Base-by-base conservation (phyloP, 1,140 invertebrate genomes). In the Diabrotica virgifera region DNA sequence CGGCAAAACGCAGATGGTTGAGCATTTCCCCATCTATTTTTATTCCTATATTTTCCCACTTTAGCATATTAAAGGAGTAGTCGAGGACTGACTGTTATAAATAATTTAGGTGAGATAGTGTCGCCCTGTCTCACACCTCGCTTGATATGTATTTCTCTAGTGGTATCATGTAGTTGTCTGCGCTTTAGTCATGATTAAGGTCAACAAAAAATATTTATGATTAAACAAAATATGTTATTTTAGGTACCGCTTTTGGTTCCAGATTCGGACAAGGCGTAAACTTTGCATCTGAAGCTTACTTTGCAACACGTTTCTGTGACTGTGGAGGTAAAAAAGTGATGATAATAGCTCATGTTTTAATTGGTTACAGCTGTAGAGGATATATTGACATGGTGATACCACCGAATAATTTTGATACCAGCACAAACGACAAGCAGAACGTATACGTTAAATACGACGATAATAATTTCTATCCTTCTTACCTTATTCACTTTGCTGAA, bases 401-500 rank as follows among this genome's bases (percentile, higher is more conserved):
- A 13, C 55, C 52, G 8, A 12, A 46, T 10, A n/a, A 13, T 14
- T 69, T 52, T 35, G 70, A 73, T 58, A 64, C 65, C 12, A 71
- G 69, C 12, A 56, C 59, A 35, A 73, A 73, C 51, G 51, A 35
- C 5, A 64, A 63, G 46, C 61, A 56, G 40, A 40, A 65, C 14
- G 71, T 73, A 5, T 56, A 63, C 51, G 71, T 73, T 5, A 73
- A 73, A 55, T 73, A 73, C 55, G 69, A 73, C 24, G 71, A 73
- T 69, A 61, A 63, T 52, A 63, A 58, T 36, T 74, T 62, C 55
- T 72, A 67, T 59, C 70, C 68, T 6, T 35, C 57, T n/a, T 58
- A 65, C 62, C 65, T 71, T 38, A 67, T 70, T 36, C 57, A 65
- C 46, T 70, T 57, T 10, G n/a, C n/a, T n/a, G n/a, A n/a, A n/a